These are phyloP conservation scores for Gadopsis marmoratus DNA, from an alignment of 2,797 vertebrate species.

Conservation along the genomic window DNA sequence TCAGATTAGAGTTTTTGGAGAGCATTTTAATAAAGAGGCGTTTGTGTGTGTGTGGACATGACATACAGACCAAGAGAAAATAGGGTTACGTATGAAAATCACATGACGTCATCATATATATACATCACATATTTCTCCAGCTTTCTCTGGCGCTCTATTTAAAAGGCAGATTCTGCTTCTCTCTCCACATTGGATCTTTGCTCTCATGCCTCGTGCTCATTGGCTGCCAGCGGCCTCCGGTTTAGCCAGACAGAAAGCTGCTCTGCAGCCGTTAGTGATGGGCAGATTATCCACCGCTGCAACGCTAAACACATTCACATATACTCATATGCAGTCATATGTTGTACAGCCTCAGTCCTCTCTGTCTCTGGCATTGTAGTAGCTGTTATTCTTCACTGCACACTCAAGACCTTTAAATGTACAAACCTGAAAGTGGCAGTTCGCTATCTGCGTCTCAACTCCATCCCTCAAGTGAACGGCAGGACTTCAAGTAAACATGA, in stretches of 20 bases:
- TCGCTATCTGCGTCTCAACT: background rate
- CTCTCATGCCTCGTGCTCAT: conserved; percentile 68
- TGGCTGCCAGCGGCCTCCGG: conserved; percentile 69
- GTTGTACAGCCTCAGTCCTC: background rate
- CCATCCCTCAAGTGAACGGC: background rate
- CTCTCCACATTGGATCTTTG: conserved; percentile 57
- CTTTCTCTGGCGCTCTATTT: conserved; percentile 56
- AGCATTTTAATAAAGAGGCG: background rate
- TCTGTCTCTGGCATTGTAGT: background rate
- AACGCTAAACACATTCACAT: conserved; percentile 24
- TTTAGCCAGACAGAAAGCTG: conserved; percentile 79
- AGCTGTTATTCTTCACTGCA: background rate
- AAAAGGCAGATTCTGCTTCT: conserved; percentile 73
- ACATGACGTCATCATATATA: background rate
- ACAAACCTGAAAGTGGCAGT: background rate
- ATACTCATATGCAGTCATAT: background rate
- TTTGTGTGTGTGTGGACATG: conserved; percentile 1
- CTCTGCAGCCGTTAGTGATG: conserved; percentile 78
- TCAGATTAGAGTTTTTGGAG: conserved; percentile 70
- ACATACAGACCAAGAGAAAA: conserved; percentile 13
- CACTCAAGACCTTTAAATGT: background rate
- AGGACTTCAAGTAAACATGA: background rate
- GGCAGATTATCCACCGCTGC: conserved; percentile 79
- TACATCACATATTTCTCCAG: conserved; percentile 6
- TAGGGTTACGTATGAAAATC: conserved; percentile 12